Percentiles rank a stretch among this genome's conserved stretches.
phyloP scores from a whole-genome alignment of 92 coral and sea anemone species.

The Porites rus region DNA sequence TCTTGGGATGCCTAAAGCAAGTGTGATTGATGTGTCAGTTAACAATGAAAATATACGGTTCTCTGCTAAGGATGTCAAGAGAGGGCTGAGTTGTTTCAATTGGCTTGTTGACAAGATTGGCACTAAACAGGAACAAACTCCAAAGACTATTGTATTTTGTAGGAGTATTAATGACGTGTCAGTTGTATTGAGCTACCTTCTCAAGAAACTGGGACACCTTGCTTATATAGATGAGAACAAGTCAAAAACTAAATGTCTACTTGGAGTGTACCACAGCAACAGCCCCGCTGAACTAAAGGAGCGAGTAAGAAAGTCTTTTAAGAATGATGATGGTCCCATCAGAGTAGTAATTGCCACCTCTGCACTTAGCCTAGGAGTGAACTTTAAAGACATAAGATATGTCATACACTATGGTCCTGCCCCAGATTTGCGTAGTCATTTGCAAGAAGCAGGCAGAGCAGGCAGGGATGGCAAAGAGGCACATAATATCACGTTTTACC shows the following conservation, averaged over 20 bases:
- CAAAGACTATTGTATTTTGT: slow-evolving; percentile 20
- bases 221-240: slow-evolving; percentile 12
- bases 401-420: slow-evolving; percentile 49
- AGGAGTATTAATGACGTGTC: slow-evolving; percentile 8
- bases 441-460: slow-evolving; percentile 37
- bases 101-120: slow-evolving; percentile 4
- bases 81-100: background rate
- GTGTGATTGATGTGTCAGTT: slow-evolving; percentile 10
- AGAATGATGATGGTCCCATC: slow-evolving; percentile 13
- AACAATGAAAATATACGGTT: slow-evolving; percentile 13
- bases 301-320: slow-evolving; percentile 8
- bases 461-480: slow-evolving; percentile 30
- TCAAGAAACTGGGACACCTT: background rate
- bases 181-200: slow-evolving; percentile 26
- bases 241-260: background rate
- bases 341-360: slow-evolving; percentile 30
- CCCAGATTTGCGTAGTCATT: slow-evolving; percentile 20
- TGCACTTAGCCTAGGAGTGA: slow-evolving; percentile 35
- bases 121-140: background rate
- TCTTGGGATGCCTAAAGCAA: background rate
- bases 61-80: slow-evolving; percentile 14
- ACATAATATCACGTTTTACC: slow-evolving; percentile 7
- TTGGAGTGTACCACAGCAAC: slow-evolving; percentile 6
- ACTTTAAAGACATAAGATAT: slow-evolving; percentile 26
- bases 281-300: slow-evolving; percentile 19